Percentiles rank a stretch among this genome's conserved stretches.
These are phyloP conservation scores for Drosophila ogumai DNA, from an alignment of 1,140 invertebrate genomes.

Conservation along the genomic window DNA sequence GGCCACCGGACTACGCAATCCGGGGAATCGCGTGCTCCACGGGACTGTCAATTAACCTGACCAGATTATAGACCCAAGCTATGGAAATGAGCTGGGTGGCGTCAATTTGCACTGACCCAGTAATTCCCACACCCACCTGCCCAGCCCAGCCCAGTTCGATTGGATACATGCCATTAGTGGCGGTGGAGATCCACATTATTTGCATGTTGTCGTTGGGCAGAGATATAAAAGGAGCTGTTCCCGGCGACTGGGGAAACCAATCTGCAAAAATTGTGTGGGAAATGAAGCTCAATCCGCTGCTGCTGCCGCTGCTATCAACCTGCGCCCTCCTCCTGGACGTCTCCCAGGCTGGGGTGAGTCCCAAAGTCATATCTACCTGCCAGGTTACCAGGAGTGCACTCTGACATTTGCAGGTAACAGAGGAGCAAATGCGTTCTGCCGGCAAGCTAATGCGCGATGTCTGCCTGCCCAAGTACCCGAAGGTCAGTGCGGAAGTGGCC, in stretches of 20 bases:
- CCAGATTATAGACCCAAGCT: slow-evolving; percentile 29
- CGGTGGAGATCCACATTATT: background rate
- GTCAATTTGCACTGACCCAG: background rate
- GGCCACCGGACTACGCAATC: background rate
- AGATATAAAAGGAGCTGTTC: slow-evolving; percentile 25
- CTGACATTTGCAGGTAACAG: slow-evolving; percentile 85
- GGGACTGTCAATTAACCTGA: slow-evolving; percentile 23
- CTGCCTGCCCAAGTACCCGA: slow-evolving; percentile 74
- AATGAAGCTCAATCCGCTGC: slow-evolving; percentile 24
- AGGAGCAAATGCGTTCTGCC: slow-evolving; percentile 80
- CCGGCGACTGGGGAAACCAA: background rate
- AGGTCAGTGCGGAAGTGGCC: slow-evolving; percentile 61
- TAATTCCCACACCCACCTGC: slow-evolving; percentile 20
- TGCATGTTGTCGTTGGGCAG: slow-evolving; percentile 7
- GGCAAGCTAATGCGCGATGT: slow-evolving; percentile 77
- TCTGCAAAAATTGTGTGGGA: background rate
- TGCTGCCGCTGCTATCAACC: background rate
- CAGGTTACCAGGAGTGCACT: background rate
- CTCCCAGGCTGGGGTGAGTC: slow-evolving; percentile 24
- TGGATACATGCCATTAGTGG: background rate
- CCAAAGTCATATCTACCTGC: background rate
- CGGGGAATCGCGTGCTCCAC: slow-evolving; percentile 14
- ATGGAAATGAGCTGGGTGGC: slow-evolving; percentile 15
- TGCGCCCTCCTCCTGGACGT: background rate
- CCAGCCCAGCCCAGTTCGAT: background rate